Evolutionary conservation across 2,888 invertebrate genomes (phyloP).

Genomic region (Halictus quadricinctus): DNA sequence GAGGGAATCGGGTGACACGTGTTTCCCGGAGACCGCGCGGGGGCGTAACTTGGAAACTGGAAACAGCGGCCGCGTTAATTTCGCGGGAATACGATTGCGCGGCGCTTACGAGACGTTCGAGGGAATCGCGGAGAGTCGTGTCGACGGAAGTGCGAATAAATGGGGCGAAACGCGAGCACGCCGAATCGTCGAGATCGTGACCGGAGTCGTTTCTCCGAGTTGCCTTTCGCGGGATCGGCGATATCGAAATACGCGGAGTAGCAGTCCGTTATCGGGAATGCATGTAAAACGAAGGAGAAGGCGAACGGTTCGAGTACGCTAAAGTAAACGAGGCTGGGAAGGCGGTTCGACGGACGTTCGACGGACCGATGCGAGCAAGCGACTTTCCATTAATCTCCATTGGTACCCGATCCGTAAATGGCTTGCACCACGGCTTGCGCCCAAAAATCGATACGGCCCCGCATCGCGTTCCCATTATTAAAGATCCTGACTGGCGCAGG

Average conservation of each 20-base stretch:
- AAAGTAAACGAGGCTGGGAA: background rate
- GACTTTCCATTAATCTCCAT: constrained; percentile 71
- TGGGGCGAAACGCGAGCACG: background rate
- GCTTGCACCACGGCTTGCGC: constrained; percentile 55
- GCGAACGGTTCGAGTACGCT: background rate
- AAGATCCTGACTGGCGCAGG: constrained; percentile 55
- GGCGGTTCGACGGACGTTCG: background rate
- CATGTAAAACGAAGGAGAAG: constrained; percentile 15
- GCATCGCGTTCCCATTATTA: constrained; percentile 65
- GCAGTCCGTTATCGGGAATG: constrained; percentile 15
- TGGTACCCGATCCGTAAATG: constrained; percentile 56
- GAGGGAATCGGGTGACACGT: constrained; percentile 47
- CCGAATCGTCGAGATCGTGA: background rate
- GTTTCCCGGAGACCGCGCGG: constrained; percentile 28
- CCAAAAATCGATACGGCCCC: constrained; percentile 67
- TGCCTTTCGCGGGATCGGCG: constrained; percentile 7
- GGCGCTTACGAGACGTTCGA: constrained; percentile 19
- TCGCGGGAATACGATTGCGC: constrained; percentile 31
- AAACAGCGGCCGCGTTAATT: constrained; percentile 48
- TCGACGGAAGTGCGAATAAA: background rate
- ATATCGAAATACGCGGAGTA: constrained; percentile 12
- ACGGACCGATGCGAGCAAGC: constrained; percentile 37
- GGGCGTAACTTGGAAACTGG: constrained; percentile 40
- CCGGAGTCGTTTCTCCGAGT: background rate
- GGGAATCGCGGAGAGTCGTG: constrained; percentile 12